Evolutionary conservation across 2,888 invertebrate species (phyloP), one percentile per base, ranked within the genome.

Genomic region (Microctonus brassicae): DNA sequence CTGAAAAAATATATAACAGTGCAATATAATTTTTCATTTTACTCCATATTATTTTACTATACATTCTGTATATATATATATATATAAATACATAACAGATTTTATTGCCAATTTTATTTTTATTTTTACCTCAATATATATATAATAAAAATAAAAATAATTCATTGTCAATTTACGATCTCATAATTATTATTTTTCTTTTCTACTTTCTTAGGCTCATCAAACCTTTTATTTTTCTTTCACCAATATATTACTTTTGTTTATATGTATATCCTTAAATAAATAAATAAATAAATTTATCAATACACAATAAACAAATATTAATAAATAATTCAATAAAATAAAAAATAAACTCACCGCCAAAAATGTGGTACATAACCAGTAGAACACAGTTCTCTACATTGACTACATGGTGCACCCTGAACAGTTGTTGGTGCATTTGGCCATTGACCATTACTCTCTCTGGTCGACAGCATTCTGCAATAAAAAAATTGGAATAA

Each of bases 341-440:
- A 11, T 7, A 11, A 39, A 66, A 57, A 65, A 65, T 10, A 64
- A n/a, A 82, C 84, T 86, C 72, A 86, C 87, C 87, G 79, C 87
- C 87, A 87, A 79, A 87, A 86, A 78, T 87, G 87, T 68, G 86
- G 87, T 34, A 85, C 84, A 71, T 86, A 87, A 69, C 87, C 86
- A 20, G 82, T 81, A 10, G 85, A 85, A 70, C 87, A 87, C 68
- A 86, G 80, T 64, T 87, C 86, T 75, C 86, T 81, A 81, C 87
- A 87, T 76, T 86, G 86, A 72, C 80, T 81, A 77, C 87, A 87
- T 67, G 87, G 86, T 62, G 87, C 86, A 66, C 87, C 87, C 75
- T 85, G 82, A 55, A 84, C 81, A 13, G 65, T 33, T 2, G 55
- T 29, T 2, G 61, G 29, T 13, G 61, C 20, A 24, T 42, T 61